A percentile compares a stretch with the other conserved stretches of the same genome.
Conservation (phyloP, 2,113 vertebrate species). For the Pipa parva region DNA sequence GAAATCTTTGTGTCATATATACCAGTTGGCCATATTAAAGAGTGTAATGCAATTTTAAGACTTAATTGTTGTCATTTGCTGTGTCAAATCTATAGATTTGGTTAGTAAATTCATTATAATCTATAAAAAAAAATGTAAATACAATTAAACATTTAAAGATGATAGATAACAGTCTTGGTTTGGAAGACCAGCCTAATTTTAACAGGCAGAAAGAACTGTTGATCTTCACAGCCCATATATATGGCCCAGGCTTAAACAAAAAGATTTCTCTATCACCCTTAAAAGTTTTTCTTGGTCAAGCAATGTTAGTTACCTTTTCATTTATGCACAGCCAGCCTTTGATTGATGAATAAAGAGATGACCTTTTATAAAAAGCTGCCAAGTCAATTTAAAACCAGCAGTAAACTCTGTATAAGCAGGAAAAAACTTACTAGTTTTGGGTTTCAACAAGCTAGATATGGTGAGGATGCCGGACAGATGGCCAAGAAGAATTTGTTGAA, state of each 20-base stretch:
- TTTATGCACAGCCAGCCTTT: constrained; percentile 83
- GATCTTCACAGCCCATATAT: not conserved
- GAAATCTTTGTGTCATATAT: constrained; percentile 26
- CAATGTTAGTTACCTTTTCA: constrained; percentile 80
- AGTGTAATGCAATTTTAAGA: not conserved
- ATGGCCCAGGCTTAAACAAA: constrained; percentile 44
- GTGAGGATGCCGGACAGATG: constrained; percentile 98
- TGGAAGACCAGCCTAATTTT: not conserved
- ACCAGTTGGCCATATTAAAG: constrained; percentile 7
- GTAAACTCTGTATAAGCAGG: constrained; percentile 99
- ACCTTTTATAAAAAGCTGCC: constrained; percentile 82
- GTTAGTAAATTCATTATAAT: constrained; percentile 30
- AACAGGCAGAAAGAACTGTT: not conserved
- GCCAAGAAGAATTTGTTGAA: constrained; percentile 98
- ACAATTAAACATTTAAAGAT: constrained; percentile 29
- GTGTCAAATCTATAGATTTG: constrained; percentile 13
- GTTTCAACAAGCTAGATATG: constrained; percentile 99
- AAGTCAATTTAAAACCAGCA: constrained; percentile 98
- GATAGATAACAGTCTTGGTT: not conserved
- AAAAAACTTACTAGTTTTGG: constrained; percentile 99
- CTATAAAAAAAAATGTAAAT: no score
- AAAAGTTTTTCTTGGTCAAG: constrained; percentile 72
- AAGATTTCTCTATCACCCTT: constrained; percentile 72
- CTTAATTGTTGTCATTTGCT: constrained; percentile 5
- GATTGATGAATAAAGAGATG: constrained; percentile 68